Conservation (phyloP, 2,113 vertebrate genomes). For the Eupsittula cactorum region DNA sequence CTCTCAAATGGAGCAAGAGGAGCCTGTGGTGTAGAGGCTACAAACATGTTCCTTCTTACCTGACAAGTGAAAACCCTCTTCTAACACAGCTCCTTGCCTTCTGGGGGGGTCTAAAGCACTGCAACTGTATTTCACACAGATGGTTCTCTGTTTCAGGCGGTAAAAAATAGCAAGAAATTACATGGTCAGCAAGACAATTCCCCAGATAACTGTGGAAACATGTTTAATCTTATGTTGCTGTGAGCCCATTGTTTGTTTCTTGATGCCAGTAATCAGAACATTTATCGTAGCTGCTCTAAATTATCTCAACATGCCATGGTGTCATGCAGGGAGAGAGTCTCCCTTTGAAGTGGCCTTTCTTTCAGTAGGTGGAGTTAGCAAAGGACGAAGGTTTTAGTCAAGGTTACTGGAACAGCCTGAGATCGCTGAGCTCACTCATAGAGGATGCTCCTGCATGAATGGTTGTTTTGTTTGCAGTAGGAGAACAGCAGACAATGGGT, state of each 20-base stretch:
- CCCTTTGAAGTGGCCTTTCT: conserved; percentile 21
- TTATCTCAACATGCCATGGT: conserved; percentile 27
- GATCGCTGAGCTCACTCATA: not conserved
- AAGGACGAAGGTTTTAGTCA: not conserved
- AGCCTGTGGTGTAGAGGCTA: not conserved
- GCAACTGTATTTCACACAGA: not conserved
- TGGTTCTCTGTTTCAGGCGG: not conserved
- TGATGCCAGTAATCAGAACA: conserved; percentile 12
- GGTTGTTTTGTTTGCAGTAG: not conserved
- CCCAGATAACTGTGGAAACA: not conserved
- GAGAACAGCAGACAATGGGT: not conserved
- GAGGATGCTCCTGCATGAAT: not conserved
- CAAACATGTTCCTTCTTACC: not conserved
- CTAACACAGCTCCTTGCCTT: not conserved
- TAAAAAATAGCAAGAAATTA: not conserved
- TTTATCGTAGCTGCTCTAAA: conserved; percentile 33
- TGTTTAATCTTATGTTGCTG: conserved; percentile 35
- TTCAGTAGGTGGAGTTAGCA: not conserved
- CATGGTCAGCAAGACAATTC: not conserved
- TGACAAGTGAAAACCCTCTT: not conserved
- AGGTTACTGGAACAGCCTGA: not conserved
- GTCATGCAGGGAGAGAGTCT: not conserved
- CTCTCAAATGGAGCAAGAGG: not conserved
- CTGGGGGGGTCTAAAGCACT: not conserved
- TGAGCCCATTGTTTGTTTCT: conserved; percentile 4